Base-by-base conservation (phyloP, 1,140 invertebrate genomes). In the Brachionus koreanus region DNA sequence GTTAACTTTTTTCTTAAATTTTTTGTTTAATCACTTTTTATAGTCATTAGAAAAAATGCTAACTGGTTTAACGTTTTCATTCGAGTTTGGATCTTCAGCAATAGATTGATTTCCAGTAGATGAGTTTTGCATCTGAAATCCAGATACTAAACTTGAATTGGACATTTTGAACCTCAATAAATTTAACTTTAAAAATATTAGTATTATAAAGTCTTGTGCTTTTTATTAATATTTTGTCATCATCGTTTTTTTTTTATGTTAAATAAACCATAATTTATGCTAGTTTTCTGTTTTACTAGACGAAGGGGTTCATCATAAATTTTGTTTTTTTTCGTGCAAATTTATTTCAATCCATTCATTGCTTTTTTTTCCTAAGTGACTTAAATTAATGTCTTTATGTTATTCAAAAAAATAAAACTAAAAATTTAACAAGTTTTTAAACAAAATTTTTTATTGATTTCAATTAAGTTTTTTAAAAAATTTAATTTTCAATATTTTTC, bases 1-100 rank as follows among this genome's bases (percentile, higher is more conserved):
- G 9, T 7, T 5, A 5, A 5, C 9, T 57, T 57, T 19, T 57
- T 9, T 23, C 2, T 1, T 5, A 5, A 23, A n/a, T 65, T 35
- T 33, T 13, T 65, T 65, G 0, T 13, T 35, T 33, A 39, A 39
- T 69, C 39, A 74, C 69, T 74, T 74, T 37, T 79, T 79, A 19
- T 79, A 61, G 13, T 79, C 76, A 19, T 79, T 79, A 33, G 76
- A 79, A 25, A 79, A 79, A 42, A 79, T 79, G 76, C 76, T 79
- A 10, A 79, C 76, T 57, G 76, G 49, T 25, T 79, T 79, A 1
- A 65, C 76, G 25, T 79, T 65, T 9, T 65, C 76, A 42, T 2
- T 42, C 23, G 76, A 79, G 19, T 65, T 79, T 12, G 76, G 76
- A 35, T 79, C 76, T 5, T 79, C 76, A 19, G 76, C 9, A 12